phyloP scores from a whole-genome alignment of 2,888 invertebrate species.

The Didymodactylos carnosus region DNA sequence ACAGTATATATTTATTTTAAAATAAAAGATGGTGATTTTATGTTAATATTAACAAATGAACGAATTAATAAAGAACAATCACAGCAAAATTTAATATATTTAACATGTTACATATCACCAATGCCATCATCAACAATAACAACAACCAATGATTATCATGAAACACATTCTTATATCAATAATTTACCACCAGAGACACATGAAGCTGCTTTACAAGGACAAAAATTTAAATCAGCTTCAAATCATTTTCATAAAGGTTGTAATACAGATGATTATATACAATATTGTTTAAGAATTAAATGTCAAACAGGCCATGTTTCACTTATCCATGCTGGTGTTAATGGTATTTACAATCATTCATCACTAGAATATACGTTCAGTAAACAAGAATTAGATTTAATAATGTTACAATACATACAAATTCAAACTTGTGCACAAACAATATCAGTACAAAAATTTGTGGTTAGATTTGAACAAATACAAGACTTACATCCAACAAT shows the following conservation, averaged over 20 bases:
- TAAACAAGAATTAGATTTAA: background rate
- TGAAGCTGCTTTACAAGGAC: background rate
- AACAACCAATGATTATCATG: background rate
- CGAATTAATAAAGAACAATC: background rate
- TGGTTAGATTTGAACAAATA: background rate
- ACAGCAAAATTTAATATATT: background rate
- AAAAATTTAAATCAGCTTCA: background rate
- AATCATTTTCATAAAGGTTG: background rate
- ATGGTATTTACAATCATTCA: background rate
- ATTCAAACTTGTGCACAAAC: background rate
- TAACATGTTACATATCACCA: background rate
- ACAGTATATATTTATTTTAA: background rate
- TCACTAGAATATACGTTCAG: background rate
- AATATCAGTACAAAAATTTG: background rate
- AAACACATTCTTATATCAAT: background rate
- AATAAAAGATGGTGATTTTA: background rate
- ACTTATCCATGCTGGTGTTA: background rate
- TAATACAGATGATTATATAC: background rate
- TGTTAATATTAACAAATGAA: background rate
- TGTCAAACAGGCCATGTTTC: background rate
- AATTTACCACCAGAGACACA: background rate
- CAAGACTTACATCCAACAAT: background rate
- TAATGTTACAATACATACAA: background rate
- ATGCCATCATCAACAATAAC: background rate
- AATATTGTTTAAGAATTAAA: background rate